Evolutionary conservation across 2,113 vertebrate genomes (phyloP).

Genomic region (Cebus imitator): DNA sequence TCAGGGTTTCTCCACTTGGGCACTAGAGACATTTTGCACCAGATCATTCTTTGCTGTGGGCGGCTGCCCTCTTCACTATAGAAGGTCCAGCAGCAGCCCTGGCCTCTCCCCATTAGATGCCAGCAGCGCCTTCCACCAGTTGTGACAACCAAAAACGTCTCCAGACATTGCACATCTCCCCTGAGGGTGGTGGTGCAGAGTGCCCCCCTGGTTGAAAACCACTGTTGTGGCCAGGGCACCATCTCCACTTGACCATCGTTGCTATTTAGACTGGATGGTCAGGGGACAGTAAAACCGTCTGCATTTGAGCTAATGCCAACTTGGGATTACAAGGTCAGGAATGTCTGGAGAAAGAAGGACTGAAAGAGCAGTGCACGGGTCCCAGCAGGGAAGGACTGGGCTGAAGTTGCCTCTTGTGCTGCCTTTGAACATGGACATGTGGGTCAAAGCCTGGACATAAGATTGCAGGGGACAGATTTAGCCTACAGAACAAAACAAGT

Average conservation of each 20-base stretch:
- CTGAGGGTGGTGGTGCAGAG: not conserved
- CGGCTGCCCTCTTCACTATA: rapidly evolving
- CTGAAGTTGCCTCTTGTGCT: not conserved
- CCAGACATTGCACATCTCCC: not conserved
- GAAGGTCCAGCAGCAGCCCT: not conserved
- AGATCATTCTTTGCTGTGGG: not conserved
- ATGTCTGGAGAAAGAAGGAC: not conserved
- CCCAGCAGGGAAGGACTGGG: rapidly evolving
- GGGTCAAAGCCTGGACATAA: not conserved
- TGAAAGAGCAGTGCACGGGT: rapidly evolving
- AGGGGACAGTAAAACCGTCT: not conserved
- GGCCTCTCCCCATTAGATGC: not conserved
- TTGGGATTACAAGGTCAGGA: not conserved
- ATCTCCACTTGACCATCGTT: not conserved
- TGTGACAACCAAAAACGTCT: not conserved
- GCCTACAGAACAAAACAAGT: not conserved
- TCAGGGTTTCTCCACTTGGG: not conserved
- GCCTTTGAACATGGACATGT: not conserved
- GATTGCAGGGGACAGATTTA: constrained; percentile 27
- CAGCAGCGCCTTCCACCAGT: not conserved
- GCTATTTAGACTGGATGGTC: not conserved
- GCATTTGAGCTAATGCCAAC: not conserved
- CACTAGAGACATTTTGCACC: not conserved
- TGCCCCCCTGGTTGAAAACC: not conserved
- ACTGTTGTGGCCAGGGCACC: no score